These are phyloP conservation scores for Rhyzopertha dominica DNA, from an alignment of 1,140 invertebrate species.

Conservation along the genomic window DNA sequence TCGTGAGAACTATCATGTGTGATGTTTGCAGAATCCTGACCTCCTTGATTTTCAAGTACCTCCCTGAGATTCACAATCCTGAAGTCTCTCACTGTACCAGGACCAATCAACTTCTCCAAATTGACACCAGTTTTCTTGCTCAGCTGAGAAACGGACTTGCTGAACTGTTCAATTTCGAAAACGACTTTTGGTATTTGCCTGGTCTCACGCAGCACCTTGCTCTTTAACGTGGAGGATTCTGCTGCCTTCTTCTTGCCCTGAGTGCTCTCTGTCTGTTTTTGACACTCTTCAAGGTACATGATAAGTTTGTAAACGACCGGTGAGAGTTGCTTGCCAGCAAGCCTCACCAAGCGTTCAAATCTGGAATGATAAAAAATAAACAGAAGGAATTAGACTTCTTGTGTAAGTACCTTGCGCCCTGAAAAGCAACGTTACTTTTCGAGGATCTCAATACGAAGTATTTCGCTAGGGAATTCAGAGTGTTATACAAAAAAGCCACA, in stretches of 20 bases:
- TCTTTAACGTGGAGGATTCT: constrained; percentile 47
- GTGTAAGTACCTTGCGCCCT: constrained; percentile 47
- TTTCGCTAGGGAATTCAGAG: constrained; percentile 47
- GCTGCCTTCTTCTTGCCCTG: constrained; percentile 36
- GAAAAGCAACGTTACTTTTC: constrained; percentile 46
- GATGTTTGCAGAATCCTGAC: too few species aligned
- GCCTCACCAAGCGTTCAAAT: constrained; percentile 53
- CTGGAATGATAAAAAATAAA: constrained; percentile 36
- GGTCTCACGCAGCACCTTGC: constrained; percentile 56
- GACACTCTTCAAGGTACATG: constrained; percentile 49
- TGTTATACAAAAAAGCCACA: constrained; percentile 46
- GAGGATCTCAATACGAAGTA: constrained; percentile 48
- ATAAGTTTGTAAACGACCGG: constrained; percentile 53
- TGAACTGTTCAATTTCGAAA: constrained; percentile 56
- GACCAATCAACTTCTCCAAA: constrained; percentile 51
- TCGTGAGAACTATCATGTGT: too few species aligned
- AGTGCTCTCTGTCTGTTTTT: constrained; percentile 34
- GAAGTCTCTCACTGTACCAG: constrained; percentile 54
- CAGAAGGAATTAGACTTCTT: too few species aligned
- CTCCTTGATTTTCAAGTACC: constrained; percentile 50
- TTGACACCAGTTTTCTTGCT: constrained; percentile 54
- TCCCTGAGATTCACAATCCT: constrained; percentile 48
- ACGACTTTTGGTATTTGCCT: constrained; percentile 55
- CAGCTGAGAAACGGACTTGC: constrained; percentile 53
- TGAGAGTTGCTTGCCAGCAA: constrained; percentile 53